Percentiles rank a stretch among this genome's conserved stretches.
Conservation (phyloP, 2,113 vertebrate genomes). For the Saccopteryx leptura region DNA sequence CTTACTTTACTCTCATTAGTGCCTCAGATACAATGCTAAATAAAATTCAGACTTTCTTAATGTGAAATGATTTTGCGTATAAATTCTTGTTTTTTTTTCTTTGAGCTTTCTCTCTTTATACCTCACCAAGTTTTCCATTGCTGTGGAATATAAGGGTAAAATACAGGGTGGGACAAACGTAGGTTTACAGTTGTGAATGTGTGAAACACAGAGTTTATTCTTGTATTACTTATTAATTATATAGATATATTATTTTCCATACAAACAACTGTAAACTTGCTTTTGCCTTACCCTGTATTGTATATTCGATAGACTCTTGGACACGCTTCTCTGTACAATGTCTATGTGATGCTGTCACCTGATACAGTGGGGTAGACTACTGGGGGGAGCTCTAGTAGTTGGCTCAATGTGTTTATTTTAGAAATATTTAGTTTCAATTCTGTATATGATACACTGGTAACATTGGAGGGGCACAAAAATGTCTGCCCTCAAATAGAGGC, state of each 20-base stretch:
- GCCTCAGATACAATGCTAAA: conserved; percentile 71
- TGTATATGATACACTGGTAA: neutral
- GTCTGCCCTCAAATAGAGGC: neutral
- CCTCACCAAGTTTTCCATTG: conserved; percentile 27
- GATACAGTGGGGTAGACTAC: neutral
- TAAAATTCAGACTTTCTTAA: conserved; percentile 75
- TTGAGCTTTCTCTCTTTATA: conserved; percentile 48
- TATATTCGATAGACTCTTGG: neutral
- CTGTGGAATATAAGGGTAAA: conserved; percentile 44
- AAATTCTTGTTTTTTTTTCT: conserved; percentile 53
- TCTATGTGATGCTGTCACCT: neutral
- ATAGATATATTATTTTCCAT: neutral
- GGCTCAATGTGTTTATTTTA: neutral
- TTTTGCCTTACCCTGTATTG: neutral
- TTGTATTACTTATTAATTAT: neutral
- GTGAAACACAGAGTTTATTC: neutral
- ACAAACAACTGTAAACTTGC: neutral
- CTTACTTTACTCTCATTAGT: conserved; percentile 68
- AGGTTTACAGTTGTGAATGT: neutral
- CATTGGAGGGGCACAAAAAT: neutral
- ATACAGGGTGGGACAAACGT: neutral
- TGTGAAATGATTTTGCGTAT: conserved; percentile 67
- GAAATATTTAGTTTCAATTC: conserved; percentile 16
- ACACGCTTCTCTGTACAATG: fast-evolving
- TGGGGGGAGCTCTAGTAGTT: neutral